Percentiles rank a stretch among this genome's conserved stretches.
phyloP scores from a whole-genome alignment of 2,797 vertebrate species.

The Sciurus carolinensis region DNA sequence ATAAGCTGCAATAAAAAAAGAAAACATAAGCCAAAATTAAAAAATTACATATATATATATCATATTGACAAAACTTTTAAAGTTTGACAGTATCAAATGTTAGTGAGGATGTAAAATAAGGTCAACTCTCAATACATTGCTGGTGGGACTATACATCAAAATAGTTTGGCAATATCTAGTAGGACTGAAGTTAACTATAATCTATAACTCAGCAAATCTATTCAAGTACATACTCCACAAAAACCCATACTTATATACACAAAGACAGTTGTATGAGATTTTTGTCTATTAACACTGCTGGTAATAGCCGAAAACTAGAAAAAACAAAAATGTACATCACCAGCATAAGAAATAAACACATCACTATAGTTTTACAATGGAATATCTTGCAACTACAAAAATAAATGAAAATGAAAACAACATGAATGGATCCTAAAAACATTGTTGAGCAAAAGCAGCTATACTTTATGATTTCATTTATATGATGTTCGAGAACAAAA shows the following conservation, averaged over 20 bases:
- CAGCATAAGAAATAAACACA: constrained; percentile 30
- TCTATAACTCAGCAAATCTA: constrained; percentile 31
- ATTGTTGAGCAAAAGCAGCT: constrained; percentile 38
- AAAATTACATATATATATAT: neutral
- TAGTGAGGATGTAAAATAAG: constrained; percentile 33
- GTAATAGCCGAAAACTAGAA: constrained; percentile 33
- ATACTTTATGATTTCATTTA: constrained; percentile 32
- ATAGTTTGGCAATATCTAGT: constrained; percentile 14
- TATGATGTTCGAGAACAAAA: constrained; percentile 51
- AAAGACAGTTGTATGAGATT: constrained; percentile 2
- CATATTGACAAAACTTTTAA: constrained; percentile 43
- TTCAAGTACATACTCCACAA: constrained; percentile 33
- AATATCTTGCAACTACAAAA: constrained; percentile 52
- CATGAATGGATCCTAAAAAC: constrained; percentile 37
- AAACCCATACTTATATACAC: constrained; percentile 23
- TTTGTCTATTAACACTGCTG: neutral
- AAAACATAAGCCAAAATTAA: constrained; percentile 24
- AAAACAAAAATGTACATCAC: constrained; percentile 52
- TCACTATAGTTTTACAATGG: neutral
- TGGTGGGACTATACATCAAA: constrained; percentile 21
- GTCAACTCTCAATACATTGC: constrained; percentile 8
- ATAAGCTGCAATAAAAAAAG: too few relatives aligned
- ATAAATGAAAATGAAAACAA: constrained; percentile 57
- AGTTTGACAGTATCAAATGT: constrained; percentile 1
- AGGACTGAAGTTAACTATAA: constrained; percentile 44